Evolutionary conservation across 30 jellyfish, hydroid and myxozoan species (phyloP), one percentile per base, ranked within the genome.

Genomic region (Hydractinia symbiolongicarpus): DNA sequence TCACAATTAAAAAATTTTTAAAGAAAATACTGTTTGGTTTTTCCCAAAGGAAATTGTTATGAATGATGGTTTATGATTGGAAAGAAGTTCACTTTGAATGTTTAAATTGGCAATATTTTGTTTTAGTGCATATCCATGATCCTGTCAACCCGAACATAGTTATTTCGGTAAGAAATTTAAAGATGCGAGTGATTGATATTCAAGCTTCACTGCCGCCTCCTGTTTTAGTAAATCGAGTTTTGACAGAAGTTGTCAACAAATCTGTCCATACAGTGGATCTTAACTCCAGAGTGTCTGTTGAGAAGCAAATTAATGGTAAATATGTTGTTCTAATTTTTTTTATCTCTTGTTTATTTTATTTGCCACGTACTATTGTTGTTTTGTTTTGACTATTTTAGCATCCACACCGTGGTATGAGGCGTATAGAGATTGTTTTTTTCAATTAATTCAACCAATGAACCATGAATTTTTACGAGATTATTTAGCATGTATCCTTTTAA

Each of bases 331-430:
- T n/a, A 30, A 58, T 17, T 58, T 58, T 58, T 58, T 58, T 13
- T 11, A 13, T 11, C 15, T 30, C 44, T 2, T 30, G 19, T 3
- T 58, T 58, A 11, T 58, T 58, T 58, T 58, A 17, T 13, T 17
- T 11, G 69, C 69, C 3, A 58, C 44, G 2, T 30, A 30, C 44
- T 30, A 30, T 30, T 30, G 44, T 30, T 30, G 44, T 53, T 50
- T 21, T 79, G 30, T 10, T 71, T 71, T 71, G 7, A 8, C n/a
- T 50, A 19, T 68, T 83, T 16, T 72, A 93, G 98, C 95, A 14
- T 53, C 83, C 5, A 84, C 96, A 4, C 96, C 96, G 1, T 93
- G 98, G 98, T 93, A 54, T 84, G 98, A 93, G 55, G 96, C 98
- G 7, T 93, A 87, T 73, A 86, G 95, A 13, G 94, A 90, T 84